Base-by-base conservation (phyloP, 2,888 invertebrate species). In the Galeruca laticollis region DNA sequence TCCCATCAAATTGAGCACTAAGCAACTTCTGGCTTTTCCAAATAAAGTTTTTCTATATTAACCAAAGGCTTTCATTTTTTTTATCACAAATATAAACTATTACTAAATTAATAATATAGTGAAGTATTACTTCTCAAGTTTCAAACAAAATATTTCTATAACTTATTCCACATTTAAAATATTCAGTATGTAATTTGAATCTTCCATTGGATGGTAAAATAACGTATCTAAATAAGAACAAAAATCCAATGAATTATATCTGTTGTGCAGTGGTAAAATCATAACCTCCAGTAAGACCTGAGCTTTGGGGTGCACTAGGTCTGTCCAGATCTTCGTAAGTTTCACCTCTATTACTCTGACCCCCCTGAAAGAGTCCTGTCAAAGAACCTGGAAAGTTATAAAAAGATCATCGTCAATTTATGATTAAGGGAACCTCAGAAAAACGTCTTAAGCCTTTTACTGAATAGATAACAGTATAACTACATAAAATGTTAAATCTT, bases 241-340 rank as follows among this genome's bases (percentile, higher is more conserved):
- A 6, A 33, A 33, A 33, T 33, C 4, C 5, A 33, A 33, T 33
- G 49, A 40, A n/a, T 74, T 77, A 80, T 66, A 81, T 79, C 69
- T 74, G 77, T 60, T 81, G 79, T 26, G 80, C 79, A 54, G 76
- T 71, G 13, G 76, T 71, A 69, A 78, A 78, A 71, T 79, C 78
- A 68, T 79, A 79, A 56, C 76, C 76, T 10, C 76, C 75, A 21
- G 68, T 69, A 13, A 70, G 72, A 40, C 73, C 65, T 11, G 68
- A 51, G 61, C 54, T 67, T 21, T 70, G 73, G 18, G 73, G 68
- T 60, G 54, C 21, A 31, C 57, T 31, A 18, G 71, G 73, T 62
- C 76, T 76, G 63, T 82, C 82, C 31, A 82, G 80, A 72, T 82
- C 81, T 72, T 82, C 81, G 70, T 82, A 82, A 43, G 77, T 72